Conservation (phyloP, 2,797 vertebrate genomes). For the Sandelia bainsii region DNA sequence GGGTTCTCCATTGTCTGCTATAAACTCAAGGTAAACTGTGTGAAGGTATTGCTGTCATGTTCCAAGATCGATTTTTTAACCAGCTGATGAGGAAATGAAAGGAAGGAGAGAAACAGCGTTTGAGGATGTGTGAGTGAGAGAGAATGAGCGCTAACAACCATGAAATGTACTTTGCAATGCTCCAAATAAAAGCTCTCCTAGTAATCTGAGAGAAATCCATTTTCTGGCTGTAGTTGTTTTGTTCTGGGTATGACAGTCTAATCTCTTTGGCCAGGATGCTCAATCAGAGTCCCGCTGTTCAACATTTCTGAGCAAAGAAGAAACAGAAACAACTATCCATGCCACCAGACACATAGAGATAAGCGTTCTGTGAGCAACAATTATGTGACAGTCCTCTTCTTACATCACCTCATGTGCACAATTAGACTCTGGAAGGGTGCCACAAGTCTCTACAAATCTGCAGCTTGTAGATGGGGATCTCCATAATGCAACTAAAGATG, state of each 20-base stretch:
- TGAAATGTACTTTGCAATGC: constrained; percentile 77
- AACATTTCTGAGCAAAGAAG: constrained; percentile 37
- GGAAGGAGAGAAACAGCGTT: constrained; percentile 21
- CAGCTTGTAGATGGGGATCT: background rate
- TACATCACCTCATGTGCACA: constrained; percentile 54
- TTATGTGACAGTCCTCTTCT: constrained; percentile 53
- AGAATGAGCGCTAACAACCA: constrained; percentile 58
- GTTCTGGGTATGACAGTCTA: constrained; percentile 42
- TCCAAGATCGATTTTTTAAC: constrained; percentile 29
- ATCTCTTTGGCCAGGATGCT: constrained; percentile 54
- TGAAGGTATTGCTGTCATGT: constrained; percentile 18
- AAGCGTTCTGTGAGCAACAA: constrained; percentile 36
- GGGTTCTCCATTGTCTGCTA: constrained; percentile 22
- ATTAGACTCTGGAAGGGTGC: constrained; percentile 19
- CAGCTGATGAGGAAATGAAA: constrained; percentile 25
- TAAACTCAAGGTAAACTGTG: constrained; percentile 35
- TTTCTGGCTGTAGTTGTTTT: constrained; percentile 55
- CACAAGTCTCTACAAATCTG: constrained; percentile 21
- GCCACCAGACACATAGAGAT: constrained; percentile 43
- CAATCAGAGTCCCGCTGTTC: constrained; percentile 45
- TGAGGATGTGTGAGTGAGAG: constrained; percentile 41
- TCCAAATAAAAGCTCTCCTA: constrained; percentile 79
- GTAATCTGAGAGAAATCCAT: constrained; percentile 74
- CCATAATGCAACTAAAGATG: background rate
- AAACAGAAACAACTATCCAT: constrained; percentile 43